phyloP scores from a whole-genome alignment of 2,888 invertebrate species.

The Lydus trimaculatus region DNA sequence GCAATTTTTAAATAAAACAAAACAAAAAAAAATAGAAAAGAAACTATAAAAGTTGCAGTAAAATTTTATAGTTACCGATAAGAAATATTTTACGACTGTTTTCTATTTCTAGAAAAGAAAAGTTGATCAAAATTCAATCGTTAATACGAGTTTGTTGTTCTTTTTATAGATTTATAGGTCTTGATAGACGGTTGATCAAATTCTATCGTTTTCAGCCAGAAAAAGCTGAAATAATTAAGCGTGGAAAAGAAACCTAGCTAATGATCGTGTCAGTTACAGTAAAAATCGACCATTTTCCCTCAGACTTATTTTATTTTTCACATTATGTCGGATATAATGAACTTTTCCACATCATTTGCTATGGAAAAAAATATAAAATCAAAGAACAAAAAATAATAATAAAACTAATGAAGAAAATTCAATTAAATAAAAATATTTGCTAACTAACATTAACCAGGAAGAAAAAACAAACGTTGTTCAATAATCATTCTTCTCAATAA shows the following conservation, averaged over 20 bases:
- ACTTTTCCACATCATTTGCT: constrained; percentile 4
- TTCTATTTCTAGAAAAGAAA: background rate
- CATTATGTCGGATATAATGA: constrained; percentile 14
- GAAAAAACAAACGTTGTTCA: too few species aligned
- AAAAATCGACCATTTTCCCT: constrained; percentile 18
- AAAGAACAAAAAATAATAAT: background rate
- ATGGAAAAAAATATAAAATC: background rate
- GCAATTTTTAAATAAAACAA: too few species aligned
- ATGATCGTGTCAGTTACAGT: constrained; percentile 30
- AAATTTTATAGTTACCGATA: background rate
- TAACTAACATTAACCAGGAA: background rate
- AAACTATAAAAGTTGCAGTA: background rate
- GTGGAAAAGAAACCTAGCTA: constrained; percentile 21
- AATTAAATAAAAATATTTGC: constrained; percentile 8
- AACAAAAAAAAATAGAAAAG: too few species aligned
- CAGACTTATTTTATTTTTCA: background rate
- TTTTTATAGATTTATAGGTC: background rate
- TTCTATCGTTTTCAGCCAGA: background rate
- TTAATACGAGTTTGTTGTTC: background rate
- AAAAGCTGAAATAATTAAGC: constrained; percentile 22
- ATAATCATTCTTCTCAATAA: constrained; percentile 17
- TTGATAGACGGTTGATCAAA: background rate
- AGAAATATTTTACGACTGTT: background rate
- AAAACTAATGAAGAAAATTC: constrained; percentile 10
- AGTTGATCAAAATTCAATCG: background rate